phyloP scores from a whole-genome alignment of 2,113 vertebrate genomes.

The Oenanthe melanoleuca region DNA sequence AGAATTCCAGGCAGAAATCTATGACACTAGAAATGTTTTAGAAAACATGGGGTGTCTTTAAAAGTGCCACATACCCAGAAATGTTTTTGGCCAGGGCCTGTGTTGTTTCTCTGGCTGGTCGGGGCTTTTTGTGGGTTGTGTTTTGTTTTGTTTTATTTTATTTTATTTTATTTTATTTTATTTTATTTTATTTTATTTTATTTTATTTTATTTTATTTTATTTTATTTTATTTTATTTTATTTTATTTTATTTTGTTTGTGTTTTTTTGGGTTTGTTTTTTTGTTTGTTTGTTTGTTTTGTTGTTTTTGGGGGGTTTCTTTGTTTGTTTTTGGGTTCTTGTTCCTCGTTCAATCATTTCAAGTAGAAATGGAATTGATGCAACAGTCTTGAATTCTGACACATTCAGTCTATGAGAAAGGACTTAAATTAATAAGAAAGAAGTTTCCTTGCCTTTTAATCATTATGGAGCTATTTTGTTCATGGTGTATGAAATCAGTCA shows the following conservation, averaged over 20 bases:
- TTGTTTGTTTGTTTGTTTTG: background rate
- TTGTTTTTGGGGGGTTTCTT: background rate
- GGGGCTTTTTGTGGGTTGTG: no score
- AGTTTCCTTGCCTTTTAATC: background rate
- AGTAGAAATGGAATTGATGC: background rate
- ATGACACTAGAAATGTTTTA: background rate
- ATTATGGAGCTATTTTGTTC: background rate
- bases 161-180: background rate
- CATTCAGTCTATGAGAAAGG: background rate
- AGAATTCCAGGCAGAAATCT: background rate
- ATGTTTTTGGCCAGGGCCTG: background rate
- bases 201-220: background rate
- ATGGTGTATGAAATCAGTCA: background rate
- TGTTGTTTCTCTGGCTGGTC: background rate
- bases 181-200: background rate
- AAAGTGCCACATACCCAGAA: background rate
- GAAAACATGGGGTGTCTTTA: background rate
- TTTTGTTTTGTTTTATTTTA: no score
- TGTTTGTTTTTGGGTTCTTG: background rate
- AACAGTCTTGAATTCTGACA: background rate
- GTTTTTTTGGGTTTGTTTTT: background rate
- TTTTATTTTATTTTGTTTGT: background rate
- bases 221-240: no score
- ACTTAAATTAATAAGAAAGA: background rate
- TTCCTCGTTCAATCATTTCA: background rate